Conservation (phyloP, 2,797 vertebrate genomes). For the Xenentodon cancila region DNA sequence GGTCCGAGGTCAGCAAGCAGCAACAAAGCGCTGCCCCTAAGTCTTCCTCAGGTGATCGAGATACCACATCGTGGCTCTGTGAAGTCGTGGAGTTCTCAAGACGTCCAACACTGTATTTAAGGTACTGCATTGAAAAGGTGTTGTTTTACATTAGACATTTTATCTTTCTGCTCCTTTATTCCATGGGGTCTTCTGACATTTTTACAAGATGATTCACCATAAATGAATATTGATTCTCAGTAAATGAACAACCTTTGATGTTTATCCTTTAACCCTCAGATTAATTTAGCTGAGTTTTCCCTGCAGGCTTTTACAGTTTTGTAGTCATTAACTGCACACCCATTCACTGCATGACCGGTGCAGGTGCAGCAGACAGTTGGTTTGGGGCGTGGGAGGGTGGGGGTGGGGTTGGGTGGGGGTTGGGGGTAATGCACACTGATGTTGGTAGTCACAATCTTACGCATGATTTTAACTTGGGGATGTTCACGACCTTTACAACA, state of each 20-base stretch:
- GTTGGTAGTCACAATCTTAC: too few relatives aligned
- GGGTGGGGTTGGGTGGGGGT: too few relatives aligned
- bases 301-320: constrained; percentile 8
- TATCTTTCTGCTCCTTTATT: too few relatives aligned
- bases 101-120: not conserved
- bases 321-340: constrained; percentile 11
- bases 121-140: too few relatives aligned
- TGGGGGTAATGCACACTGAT: too few relatives aligned
- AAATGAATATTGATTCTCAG: constrained; percentile 16
- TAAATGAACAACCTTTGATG: constrained; percentile 40
- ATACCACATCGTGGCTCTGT: not conserved
- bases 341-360: constrained; percentile 3
- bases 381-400: not conserved
- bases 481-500: not conserved
- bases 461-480: not conserved
- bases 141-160: too few relatives aligned
- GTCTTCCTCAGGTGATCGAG: constrained; percentile 42
- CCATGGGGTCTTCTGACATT: not conserved
- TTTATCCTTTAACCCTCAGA: constrained; percentile 12
- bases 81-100: not conserved
- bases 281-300: constrained; percentile 16
- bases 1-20: constrained; percentile 55
- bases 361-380: constrained; percentile 7
- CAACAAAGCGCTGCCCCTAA: not conserved
- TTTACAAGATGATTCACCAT: constrained; percentile 15